phyloP scores from a whole-genome alignment of 2,888 invertebrate genomes.

The Coenonympha glycerion region DNA sequence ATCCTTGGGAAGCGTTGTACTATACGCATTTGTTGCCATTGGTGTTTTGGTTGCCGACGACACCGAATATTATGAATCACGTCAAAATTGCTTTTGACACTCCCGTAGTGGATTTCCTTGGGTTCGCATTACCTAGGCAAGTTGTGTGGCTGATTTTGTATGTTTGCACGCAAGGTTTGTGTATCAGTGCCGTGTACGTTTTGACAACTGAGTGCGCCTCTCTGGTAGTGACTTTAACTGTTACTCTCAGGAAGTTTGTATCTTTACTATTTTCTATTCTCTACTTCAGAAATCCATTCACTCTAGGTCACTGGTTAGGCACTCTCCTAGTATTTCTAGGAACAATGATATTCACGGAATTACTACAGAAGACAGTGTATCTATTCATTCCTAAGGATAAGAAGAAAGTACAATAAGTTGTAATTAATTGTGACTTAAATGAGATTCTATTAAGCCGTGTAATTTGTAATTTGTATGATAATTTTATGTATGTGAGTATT shows the following conservation, averaged over 20 bases:
- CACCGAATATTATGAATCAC: slow-evolving; percentile 85
- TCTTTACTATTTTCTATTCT: slow-evolving; percentile 96
- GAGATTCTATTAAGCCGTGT: neutral
- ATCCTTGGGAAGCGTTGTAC: slow-evolving; percentile 91
- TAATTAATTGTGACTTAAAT: slow-evolving; percentile 2
- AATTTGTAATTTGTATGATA: no score
- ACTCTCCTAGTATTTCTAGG: slow-evolving; percentile 93
- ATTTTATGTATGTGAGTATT: no score
- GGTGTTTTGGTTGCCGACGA: slow-evolving; percentile 89
- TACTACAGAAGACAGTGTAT: slow-evolving; percentile 72
- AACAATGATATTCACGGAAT: slow-evolving; percentile 93
- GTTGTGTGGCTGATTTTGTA: slow-evolving; percentile 87
- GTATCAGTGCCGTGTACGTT: slow-evolving; percentile 95
- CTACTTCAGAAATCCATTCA: slow-evolving; percentile 96
- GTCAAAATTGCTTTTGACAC: slow-evolving; percentile 82
- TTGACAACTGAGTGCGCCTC: slow-evolving; percentile 96
- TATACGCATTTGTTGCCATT: slow-evolving; percentile 94
- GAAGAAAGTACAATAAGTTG: slow-evolving; percentile 49
- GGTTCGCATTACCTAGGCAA: slow-evolving; percentile 81
- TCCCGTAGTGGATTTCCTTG: slow-evolving; percentile 77
- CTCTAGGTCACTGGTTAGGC: slow-evolving; percentile 92
- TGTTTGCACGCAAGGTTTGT: slow-evolving; percentile 91
- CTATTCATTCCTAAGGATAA: slow-evolving; percentile 49
- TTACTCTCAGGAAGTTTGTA: slow-evolving; percentile 96
- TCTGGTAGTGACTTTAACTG: slow-evolving; percentile 94